Base-by-base conservation (phyloP, 1,140 invertebrate genomes). In the Musca vetustissima region DNA sequence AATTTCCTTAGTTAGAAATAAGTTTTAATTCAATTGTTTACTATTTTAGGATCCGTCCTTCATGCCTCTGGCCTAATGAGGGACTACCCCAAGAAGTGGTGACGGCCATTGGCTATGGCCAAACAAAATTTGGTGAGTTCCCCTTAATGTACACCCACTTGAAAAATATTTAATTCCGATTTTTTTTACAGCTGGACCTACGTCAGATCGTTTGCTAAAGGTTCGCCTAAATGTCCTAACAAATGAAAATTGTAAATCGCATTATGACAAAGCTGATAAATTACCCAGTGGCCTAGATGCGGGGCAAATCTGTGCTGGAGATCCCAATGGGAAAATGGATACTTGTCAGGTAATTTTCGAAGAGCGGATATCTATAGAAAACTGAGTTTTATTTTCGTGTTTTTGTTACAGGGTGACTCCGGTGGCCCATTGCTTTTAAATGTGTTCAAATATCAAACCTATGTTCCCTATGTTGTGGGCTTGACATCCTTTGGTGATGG, bases 401-500 rank as follows among this genome's bases (percentile, higher is more conserved):
- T n/a, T 15, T 52, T 32, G 17, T 36, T 57, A 49, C 48, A 76
- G 75, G 75, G 75, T 4, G 75, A 76, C 71, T 92, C 90, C 73
- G 91, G 91, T n/a, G 91, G 92, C 28, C 92, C 91, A 15, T 83
- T 93, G 28, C 0, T 76, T 14, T 82, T 92, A 72, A 91, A 90
- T 78, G 86, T 84, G 74, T 86, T 86, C 72, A 85, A 87, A 19
- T 77, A 84, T 21, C 83, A 85, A 73, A 73, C 79, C 1, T 83
- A 84, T 43, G 86, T 88, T 71, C 91, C 89, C 86, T 91, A 90
- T 72, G 78, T 92, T 52, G 89, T 87, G 8, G 91, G 91, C 3
- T 86, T 93, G 36, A 89, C 92, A 0, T 91, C 90, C 72, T 89
- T 92, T 73, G 94, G 94, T 3, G 87, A 89, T 73, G 91, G 92